Evolutionary conservation across 2,113 vertebrate species (phyloP), one percentile per base, ranked within the genome.

Genomic region (Rhabdornis inornatus): DNA sequence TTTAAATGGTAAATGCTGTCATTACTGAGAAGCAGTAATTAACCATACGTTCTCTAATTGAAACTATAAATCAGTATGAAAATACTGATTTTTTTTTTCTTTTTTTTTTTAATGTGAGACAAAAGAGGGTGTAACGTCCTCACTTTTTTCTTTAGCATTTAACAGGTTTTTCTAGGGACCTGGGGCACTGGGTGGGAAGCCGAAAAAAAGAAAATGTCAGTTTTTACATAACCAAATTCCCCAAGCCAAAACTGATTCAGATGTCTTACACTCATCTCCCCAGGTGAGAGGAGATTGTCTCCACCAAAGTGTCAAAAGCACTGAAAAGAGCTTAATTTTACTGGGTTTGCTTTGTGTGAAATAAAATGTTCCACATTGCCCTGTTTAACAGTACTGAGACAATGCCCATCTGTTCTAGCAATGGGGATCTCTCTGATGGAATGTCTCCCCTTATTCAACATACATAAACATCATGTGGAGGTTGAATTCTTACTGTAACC

Each of bases 221-320:
- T 86, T 96, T 97, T 97, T 97, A 95, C 89, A 96, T 95, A 87
- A 87, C 44, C 31, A 30, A 96, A 96, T 93, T 95, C 87, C 93
- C 90, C 57, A 95, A 90, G 80, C 89, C 76, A 84, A 79, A 95
- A 83, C 25, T 75, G 63, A 75, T 89, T 91, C 92, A 93, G 76
- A 95, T 92, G 81, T 95, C 74, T 95, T 80, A 87, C 25, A 47
- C 21, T 87, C 70, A 6, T 70, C 30, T 78, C 75, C 57, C 83
- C 49, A 49, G 63, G 47, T 90, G 45, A 93, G 33, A 63, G n/a
- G 37, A 60, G 53, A 50, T 56, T 68, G 89, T 69, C 79, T 93
- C n/a, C 64, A 89, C 82, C 28, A 65, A 97, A 96, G 86, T 27
- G 50, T 92, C 79, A 96, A 94, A 94, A 92, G 61, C 69, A 82